Base-by-base conservation (phyloP, 1,140 invertebrate genomes). In the Bombyx mandarina region DNA sequence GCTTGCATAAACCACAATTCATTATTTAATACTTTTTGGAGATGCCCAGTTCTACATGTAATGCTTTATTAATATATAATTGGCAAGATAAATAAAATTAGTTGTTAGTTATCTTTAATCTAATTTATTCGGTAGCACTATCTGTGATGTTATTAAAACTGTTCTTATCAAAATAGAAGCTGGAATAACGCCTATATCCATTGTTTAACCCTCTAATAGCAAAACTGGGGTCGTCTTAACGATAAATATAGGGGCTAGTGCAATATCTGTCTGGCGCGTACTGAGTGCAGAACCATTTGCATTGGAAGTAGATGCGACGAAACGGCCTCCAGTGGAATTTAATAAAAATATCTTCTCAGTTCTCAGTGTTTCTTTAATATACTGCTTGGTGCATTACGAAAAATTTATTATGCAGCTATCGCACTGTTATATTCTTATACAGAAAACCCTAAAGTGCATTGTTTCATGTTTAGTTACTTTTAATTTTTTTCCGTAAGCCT, bases 261-360 rank as follows among this genome's bases (percentile, higher is more conserved):
- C 75, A 83, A 82, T 83, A 82, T 78, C 79, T 79, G 79, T 85
- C 79, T 61, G 60, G 61, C 49, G 65, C 67, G 67, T 54, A 63
- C 67, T 63, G 67, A 75, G 63, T 76, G 69, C 69, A 69, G 56
- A 49, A 35, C 71, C 71, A 76, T 73, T 80, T 77, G 70, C 73
- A 80, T 80, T 63, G 66, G 69, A 69, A 75, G 62, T 67, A 58
- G 66, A 69, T 66, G 71, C 69, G 67, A 73, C 72, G 60, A 74
- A 79, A 79, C 75, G 66, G 79, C 74, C 80, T 76, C 73, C 62
- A 53, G 50, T 49, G 78, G 80, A 83, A 83, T 86, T 86, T 86
- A 86, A 83, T 86, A 86, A 83, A 86, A 86, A 79, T 78, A 86
- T 86, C 77, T 82, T 67, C 74, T 62, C 51, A 62, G 49, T 60